phyloP scores from a whole-genome alignment of 2,113 vertebrate genomes.

The Chaetodon auriga region DNA sequence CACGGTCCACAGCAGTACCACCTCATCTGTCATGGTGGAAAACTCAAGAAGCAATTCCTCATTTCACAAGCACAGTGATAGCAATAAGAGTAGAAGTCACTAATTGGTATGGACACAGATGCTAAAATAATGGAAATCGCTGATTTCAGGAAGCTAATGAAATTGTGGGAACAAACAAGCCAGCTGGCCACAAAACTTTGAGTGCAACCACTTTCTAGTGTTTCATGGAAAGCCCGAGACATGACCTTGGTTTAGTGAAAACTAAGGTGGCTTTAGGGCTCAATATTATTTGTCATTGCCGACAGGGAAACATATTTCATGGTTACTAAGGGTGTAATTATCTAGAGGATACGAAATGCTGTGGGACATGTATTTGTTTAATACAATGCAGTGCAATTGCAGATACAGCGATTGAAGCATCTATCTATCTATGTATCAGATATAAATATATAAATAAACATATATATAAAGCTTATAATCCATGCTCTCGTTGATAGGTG shows the following conservation, averaged over 20 bases:
- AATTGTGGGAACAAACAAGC: conserved; percentile 9
- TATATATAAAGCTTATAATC: too few species aligned
- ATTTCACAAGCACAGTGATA: conserved; percentile 34
- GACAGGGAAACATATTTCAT: not conserved
- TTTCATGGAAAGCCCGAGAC: conserved; percentile 5
- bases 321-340: not conserved
- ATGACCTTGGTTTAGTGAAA: not conserved
- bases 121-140: conserved; percentile 63
- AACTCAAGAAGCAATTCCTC: conserved; percentile 69
- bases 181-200: not conserved
- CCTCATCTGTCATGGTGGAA: conserved; percentile 32
- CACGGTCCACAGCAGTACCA: conserved; percentile 33
- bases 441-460: too few species aligned
- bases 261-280: not conserved
- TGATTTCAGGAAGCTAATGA: conserved; percentile 38
- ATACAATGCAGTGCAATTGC: not conserved
- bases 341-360: not conserved
- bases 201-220: conserved; percentile 8
- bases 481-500: too few species aligned
- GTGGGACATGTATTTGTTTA: not conserved
- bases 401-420: not conserved
- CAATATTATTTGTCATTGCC: not conserved
- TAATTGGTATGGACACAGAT: conserved; percentile 43
- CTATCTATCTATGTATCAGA: too few species aligned
- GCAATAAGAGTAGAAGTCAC: conserved; percentile 58